Base-by-base conservation (phyloP, 2,113 vertebrate genomes). In the Charadrius vociferus region DNA sequence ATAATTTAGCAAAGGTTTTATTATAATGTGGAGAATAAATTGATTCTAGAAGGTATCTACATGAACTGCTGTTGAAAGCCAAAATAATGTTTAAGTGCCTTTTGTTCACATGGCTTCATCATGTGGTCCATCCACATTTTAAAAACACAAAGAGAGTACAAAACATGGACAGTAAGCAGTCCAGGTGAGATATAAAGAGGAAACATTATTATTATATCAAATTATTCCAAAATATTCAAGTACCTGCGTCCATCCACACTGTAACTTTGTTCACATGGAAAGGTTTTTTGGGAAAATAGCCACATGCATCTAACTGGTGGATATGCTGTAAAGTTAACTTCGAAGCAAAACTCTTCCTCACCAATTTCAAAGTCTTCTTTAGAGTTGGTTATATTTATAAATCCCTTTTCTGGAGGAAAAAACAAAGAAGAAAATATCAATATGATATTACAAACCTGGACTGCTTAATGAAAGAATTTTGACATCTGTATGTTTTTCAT, bases 291-390 rank as follows among this genome's bases (percentile, higher is more conserved):
- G 22, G 97, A 98, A 97, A 97, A 98, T 14, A 98, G 95, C 99
- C 99, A 99, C 7, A 82, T 91, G 61, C 99, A 99, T 70, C 97
- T 96, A 59, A 98, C 98, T 66, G 97, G 95, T 59, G 99, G 99
- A 68, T 99, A 98, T 20, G 99, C 99, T 91, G 96, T 98, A 72
- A 99, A 98, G 77, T 70, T 96, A 86, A 98, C 98, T 75, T 98
- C 86, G 56, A 99, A 98, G 93, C 99, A 99, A 91, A 98, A 98
- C 14, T 63, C 68, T 61, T 98, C 94, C 27, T 96, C 63, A 72
- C 96, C 90, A 88, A 99, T 94, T 74, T 95, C 98, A 96, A 98
- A 98, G 23, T 95, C 95, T 50, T 98, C 94, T 70, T 93, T 92
- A 77, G 98, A 93, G 79, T 98, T 71, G 10, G 97, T 97, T 90